phyloP scores from a whole-genome alignment of 2,888 invertebrate species.

The Hyles lineata region DNA sequence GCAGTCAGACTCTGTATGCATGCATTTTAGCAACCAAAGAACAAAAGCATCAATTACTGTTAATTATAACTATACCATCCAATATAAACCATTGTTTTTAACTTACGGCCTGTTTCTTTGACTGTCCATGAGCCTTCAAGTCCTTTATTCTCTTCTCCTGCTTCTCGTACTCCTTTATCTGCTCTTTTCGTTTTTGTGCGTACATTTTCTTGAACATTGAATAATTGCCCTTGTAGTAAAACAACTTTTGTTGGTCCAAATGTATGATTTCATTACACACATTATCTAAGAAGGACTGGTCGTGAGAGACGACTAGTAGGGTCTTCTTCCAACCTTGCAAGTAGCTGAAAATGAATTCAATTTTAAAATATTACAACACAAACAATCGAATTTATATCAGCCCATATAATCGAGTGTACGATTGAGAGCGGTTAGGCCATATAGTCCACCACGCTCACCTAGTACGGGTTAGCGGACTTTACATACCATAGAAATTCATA shows the following conservation, averaged over 20 bases:
- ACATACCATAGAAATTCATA: too few relatives aligned
- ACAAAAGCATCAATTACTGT: too few relatives aligned
- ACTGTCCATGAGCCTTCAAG: conserved; percentile 97
- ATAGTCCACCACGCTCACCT: too few relatives aligned
- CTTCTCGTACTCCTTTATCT: conserved; percentile 98
- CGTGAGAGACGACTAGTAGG: conserved; percentile 98
- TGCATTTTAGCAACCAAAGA: too few relatives aligned
- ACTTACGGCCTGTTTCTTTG: conserved; percentile 94
- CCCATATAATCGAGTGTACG: too few relatives aligned
- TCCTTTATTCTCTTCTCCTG: conserved; percentile 98
- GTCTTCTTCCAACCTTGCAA: conserved; percentile 99
- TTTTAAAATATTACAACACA: not conserved
- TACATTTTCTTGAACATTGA: conserved; percentile 99
- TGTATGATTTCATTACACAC: conserved; percentile 99
- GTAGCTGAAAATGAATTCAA: conserved; percentile 88
- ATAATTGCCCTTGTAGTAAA: conserved; percentile 99
- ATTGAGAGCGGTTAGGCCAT: too few relatives aligned
- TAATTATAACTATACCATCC: too few relatives aligned
- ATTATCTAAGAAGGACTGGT: conserved; percentile 99
- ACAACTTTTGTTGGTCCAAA: conserved; percentile 96
- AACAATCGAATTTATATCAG: too few relatives aligned
- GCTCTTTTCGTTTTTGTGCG: conserved; percentile 97
- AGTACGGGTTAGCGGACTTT: too few relatives aligned
- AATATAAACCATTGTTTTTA: not conserved
- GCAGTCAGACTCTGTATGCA: too few relatives aligned